Evolutionary conservation across 2,888 invertebrate genomes (phyloP).

Genomic region (Abrostola triplasia): DNA sequence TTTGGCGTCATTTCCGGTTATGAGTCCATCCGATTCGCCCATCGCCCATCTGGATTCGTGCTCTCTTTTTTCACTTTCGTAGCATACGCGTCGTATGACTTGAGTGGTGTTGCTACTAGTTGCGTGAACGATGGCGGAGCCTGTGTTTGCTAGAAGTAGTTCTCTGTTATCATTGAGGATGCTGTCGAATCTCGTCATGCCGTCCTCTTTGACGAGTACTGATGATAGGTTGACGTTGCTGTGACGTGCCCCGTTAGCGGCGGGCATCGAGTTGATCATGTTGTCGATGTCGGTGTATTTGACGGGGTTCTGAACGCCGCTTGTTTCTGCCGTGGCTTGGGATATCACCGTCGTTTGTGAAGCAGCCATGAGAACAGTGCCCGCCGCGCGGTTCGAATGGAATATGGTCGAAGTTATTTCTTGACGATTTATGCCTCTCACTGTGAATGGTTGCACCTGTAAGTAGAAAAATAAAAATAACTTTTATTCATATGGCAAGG

Average conservation of each 20-base stretch:
- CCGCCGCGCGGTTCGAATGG: slow-evolving; percentile 76
- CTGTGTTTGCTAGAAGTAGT: slow-evolving; percentile 73
- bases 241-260: slow-evolving; percentile 50
- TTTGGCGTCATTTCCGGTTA: slow-evolving; percentile 75
- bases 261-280: slow-evolving; percentile 74
- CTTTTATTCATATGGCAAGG: neutral
- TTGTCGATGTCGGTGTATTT: slow-evolving; percentile 80
- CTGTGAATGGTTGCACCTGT: slow-evolving; percentile 81
- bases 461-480: slow-evolving; percentile 29
- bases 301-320: slow-evolving; percentile 62
- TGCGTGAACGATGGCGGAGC: slow-evolving; percentile 79
- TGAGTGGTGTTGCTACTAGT: slow-evolving; percentile 79
- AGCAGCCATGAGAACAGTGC: slow-evolving; percentile 80
- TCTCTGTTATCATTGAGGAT: slow-evolving; percentile 77
- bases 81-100: slow-evolving; percentile 81
- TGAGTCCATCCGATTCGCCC: slow-evolving; percentile 72
- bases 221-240: slow-evolving; percentile 68
- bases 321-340: slow-evolving; percentile 71
- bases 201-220: slow-evolving; percentile 77
- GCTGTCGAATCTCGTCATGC: slow-evolving; percentile 74
- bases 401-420: slow-evolving; percentile 82
- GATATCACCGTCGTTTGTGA: slow-evolving; percentile 83
- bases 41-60: slow-evolving; percentile 66
- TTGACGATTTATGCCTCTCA: slow-evolving; percentile 75
- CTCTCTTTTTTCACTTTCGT: slow-evolving; percentile 72